These are phyloP conservation scores for Masticophis lateralis DNA, from an alignment of 2,797 vertebrate genomes.

Conservation along the genomic window DNA sequence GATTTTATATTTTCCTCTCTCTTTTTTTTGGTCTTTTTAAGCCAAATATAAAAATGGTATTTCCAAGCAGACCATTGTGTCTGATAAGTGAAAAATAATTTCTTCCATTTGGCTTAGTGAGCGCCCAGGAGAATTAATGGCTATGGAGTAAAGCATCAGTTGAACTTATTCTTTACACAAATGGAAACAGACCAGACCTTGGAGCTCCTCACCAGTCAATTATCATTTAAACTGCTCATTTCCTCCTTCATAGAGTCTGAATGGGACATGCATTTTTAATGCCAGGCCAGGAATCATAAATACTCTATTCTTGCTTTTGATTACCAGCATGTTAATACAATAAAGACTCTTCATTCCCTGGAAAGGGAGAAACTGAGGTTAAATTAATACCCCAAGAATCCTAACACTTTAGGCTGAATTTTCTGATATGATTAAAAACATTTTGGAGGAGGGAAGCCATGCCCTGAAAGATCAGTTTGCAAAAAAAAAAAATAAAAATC, in stretches of 20 bases:
- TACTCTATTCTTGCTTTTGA: conserved; percentile 60
- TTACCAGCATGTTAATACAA: conserved; percentile 64
- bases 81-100: conserved; percentile 29
- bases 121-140: conserved; percentile 30
- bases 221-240: conserved; percentile 66
- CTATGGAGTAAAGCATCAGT: conserved; percentile 55
- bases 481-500: conserved; percentile 17
- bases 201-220: conserved; percentile 64
- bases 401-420: conserved; percentile 58
- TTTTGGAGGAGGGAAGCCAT: conserved; percentile 44
- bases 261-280: conserved; percentile 70
- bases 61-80: neutral
- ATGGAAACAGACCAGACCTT: conserved; percentile 46
- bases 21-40: conserved; percentile 2
- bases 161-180: conserved; percentile 56
- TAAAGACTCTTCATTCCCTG: conserved; percentile 55
- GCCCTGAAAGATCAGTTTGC: conserved; percentile 51
- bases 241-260: conserved; percentile 66
- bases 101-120: conserved; percentile 21
- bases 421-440: conserved; percentile 59
- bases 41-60: neutral
- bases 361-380: conserved; percentile 48
- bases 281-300: conserved; percentile 64
- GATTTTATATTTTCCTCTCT: neutral
- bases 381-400: conserved; percentile 50